Evolutionary conservation across 2,888 invertebrate species (phyloP), one percentile per base, ranked within the genome.

Genomic region (Diplazon laetatorius): DNA sequence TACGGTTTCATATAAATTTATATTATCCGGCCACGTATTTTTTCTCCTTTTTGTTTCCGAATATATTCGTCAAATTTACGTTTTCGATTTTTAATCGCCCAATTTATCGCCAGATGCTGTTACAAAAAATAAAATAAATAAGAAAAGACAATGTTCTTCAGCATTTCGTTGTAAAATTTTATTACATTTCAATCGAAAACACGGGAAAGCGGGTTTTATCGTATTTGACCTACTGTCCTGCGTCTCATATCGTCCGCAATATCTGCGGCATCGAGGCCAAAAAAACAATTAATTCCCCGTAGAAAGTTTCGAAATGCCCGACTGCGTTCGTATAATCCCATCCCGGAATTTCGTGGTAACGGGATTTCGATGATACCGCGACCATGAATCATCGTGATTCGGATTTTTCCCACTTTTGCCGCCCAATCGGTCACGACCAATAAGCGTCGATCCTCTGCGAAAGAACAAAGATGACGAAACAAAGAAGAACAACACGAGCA

Each of bases 381-480:
- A 12, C 14, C 2, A 4, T 14, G 14, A 8, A 9, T 12, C 2
- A 20, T 22, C 22, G 10, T 6, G 52, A 35, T 35, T 55, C 9
- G 25, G 25, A 6, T 55, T 55, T 35, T 35, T 55, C 6, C 3
- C 52, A 25, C 25, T 8, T 55, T 55, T 55, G 30, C 52, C 52
- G 52, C 52, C 14, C 30, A 30, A 55, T 55, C 25, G 16, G 14
- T 14, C 6, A 5, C 14, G 14, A 16, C 52, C 52, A 55, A 55
- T 55, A 14, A 2, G 30, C 8, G 9, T 1, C 14, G 4, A 9
- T 2, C 14, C 1, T 30, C n/a, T n/a, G n/a, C n/a, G n/a, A n/a
- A n/a, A n/a, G n/a, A n/a, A n/a, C n/a, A n/a, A n/a, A n/a, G n/a
- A n/a, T n/a, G n/a, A n/a, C 1, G 4, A n/a, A 2, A 20, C 30